These are phyloP conservation scores for Turdus rufiventris DNA, from an alignment of 2,113 vertebrate genomes.

Conservation along the genomic window DNA sequence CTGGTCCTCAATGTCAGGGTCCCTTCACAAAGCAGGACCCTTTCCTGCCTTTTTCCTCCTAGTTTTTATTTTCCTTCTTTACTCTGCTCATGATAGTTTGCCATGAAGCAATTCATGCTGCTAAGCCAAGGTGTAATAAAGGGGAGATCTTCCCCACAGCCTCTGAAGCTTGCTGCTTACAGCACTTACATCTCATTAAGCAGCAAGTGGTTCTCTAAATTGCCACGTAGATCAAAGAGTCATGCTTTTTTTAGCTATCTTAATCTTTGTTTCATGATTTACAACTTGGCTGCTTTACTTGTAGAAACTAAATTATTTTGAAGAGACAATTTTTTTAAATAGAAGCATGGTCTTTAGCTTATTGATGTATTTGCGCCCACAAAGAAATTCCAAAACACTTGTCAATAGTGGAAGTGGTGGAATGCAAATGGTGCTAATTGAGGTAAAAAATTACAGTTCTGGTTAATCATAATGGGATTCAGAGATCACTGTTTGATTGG, in stretches of 20 bases:
- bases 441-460: constrained; percentile 14
- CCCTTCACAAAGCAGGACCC: background rate
- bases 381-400: background rate
- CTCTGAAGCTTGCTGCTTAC: background rate
- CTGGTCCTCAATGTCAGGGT: background rate
- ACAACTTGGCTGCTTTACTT: background rate
- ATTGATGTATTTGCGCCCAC: background rate
- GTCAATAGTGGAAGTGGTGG: background rate
- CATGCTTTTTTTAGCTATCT: background rate
- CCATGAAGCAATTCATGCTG: background rate
- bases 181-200: background rate
- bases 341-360: background rate
- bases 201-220: background rate
- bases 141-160: background rate
- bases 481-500: constrained; percentile 9
- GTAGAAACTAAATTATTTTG: background rate
- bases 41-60: background rate
- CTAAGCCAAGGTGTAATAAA: background rate
- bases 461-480: constrained; percentile 44
- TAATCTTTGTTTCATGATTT: background rate
- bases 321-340: background rate
- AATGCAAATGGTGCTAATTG: background rate
- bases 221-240: background rate
- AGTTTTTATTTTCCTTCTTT: background rate
- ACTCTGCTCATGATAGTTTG: background rate